A percentile compares a stretch with the other conserved stretches of the same genome.
Conservation (phyloP, 2,797 vertebrate genomes). For the Coregonus sp. region DNA sequence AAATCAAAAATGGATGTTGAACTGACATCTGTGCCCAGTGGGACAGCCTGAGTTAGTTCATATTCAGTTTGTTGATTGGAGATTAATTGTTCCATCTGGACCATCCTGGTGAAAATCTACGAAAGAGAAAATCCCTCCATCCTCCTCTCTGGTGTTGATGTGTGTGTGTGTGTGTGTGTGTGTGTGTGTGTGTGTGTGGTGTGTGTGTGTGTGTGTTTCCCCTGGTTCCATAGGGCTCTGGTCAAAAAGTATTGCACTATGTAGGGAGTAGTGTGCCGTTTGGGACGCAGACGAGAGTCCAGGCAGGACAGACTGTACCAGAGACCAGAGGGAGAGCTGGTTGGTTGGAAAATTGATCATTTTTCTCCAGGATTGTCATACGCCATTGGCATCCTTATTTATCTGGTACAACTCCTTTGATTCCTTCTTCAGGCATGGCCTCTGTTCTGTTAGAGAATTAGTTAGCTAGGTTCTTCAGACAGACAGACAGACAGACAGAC, state of each 20-base stretch:
- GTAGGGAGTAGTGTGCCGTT: not conserved
- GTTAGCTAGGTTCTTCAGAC: constrained; percentile 15
- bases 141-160: not conserved
- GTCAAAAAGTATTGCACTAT: constrained; percentile 5
- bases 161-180: too few relatives aligned
- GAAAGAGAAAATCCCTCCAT: constrained; percentile 33
- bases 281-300: not conserved
- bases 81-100: constrained; percentile 90
- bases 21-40: too few relatives aligned
- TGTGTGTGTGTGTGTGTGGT: too few relatives aligned
- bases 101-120: constrained; percentile 54
- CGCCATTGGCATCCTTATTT: constrained; percentile 73
- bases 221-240: constrained; percentile 38
- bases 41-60: constrained; percentile 57
- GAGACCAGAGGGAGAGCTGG: constrained; percentile 47
- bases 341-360: constrained; percentile 67
- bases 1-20: too few relatives aligned
- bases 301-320: constrained; percentile 52
- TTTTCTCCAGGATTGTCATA: constrained; percentile 76
- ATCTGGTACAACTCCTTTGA: constrained; percentile 76
- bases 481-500: constrained; percentile 6
- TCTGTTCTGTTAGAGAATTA: constrained; percentile 10
- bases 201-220: not conserved
- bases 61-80: constrained; percentile 67
- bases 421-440: constrained; percentile 37